A percentile compares a stretch with the other conserved stretches of the same genome.
These are phyloP conservation scores for Bujurquina vittata DNA, from an alignment of 2,113 vertebrate genomes.

Conservation along the genomic window DNA sequence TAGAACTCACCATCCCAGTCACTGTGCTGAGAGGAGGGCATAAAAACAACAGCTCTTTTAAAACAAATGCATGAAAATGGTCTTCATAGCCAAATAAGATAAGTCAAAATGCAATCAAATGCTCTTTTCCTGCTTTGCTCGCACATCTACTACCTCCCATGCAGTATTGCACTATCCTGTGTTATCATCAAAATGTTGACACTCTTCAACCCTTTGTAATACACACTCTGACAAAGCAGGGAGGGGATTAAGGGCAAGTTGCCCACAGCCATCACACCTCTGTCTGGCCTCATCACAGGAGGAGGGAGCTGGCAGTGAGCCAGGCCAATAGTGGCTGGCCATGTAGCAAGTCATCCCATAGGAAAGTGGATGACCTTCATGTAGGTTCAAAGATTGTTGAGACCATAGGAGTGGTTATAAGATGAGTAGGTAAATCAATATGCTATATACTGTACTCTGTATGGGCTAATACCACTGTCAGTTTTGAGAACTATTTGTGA, in stretches of 20 bases:
- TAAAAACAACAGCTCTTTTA: slow-evolving; percentile 23
- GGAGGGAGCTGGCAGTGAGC: slow-evolving; percentile 10
- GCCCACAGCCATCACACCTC: slow-evolving; percentile 66
- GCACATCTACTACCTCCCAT: neutral
- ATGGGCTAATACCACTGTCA: slow-evolving; percentile 25
- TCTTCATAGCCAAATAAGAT: neutral
- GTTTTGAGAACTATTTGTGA: slow-evolving; percentile 37
- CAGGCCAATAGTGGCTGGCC: slow-evolving; percentile 1
- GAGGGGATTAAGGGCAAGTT: slow-evolving; percentile 45
- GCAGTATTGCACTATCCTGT: slow-evolving; percentile 4
- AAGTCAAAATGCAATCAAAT: slow-evolving; percentile 7
- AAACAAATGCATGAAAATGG: neutral
- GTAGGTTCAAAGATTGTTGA: slow-evolving; percentile 34
- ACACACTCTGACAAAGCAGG: slow-evolving; percentile 59
- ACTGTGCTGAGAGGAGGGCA: neutral
- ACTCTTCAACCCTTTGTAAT: slow-evolving; percentile 42
- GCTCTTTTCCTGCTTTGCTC: slow-evolving; percentile 6
- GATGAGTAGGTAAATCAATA: slow-evolving; percentile 61
- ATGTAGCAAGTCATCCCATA: slow-evolving; percentile 6
- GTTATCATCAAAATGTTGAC: slow-evolving; percentile 61
- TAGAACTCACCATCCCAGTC: slow-evolving; percentile 15
- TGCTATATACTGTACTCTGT: slow-evolving; percentile 39
- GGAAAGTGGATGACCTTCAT: slow-evolving; percentile 60
- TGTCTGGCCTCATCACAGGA: slow-evolving; percentile 44
- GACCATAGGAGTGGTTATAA: slow-evolving; percentile 35